Evolutionary conservation across 2,888 invertebrate genomes (phyloP).

Genomic region (Malthinus flaveolus): DNA sequence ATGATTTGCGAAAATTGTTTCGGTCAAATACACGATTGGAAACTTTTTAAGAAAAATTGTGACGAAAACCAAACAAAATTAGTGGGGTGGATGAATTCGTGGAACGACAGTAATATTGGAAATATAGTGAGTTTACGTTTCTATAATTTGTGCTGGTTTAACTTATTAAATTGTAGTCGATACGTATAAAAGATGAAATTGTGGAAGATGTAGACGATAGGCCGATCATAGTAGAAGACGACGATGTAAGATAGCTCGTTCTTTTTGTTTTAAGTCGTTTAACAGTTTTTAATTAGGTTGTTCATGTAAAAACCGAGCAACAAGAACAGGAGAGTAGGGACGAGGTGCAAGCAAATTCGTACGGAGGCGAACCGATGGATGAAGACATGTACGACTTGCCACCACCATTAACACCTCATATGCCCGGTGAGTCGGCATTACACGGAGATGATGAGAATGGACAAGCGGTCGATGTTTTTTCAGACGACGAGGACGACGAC

Average conservation of each 20-base stretch:
- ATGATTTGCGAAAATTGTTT: conserved; percentile 67
- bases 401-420: conserved; percentile 39
- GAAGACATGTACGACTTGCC: conserved; percentile 43
- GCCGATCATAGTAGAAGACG: conserved; percentile 6
- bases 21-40: conserved; percentile 68
- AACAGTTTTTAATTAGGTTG: conserved; percentile 33
- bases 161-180: conserved; percentile 34
- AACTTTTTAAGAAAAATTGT: conserved; percentile 66
- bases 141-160: background rate
- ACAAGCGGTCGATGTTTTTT: background rate
- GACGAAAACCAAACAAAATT: conserved; percentile 68
- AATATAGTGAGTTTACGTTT: conserved; percentile 13
- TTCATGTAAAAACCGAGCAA: conserved; percentile 46
- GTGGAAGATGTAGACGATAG: conserved; percentile 12
- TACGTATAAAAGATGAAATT: conserved; percentile 48
- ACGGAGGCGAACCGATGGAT: conserved; percentile 38
- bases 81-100: conserved; percentile 58
- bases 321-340: conserved; percentile 22
- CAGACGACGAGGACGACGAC: background rate
- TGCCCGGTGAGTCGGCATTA: conserved; percentile 17
- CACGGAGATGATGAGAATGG: background rate
- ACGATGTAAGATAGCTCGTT: conserved; percentile 7
- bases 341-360: conserved; percentile 10
- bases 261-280: background rate
- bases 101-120: conserved; percentile 5